These are phyloP conservation scores for Pseudomyrmex dendroicus DNA, from an alignment of 1,140 invertebrate genomes.

Conservation along the genomic window DNA sequence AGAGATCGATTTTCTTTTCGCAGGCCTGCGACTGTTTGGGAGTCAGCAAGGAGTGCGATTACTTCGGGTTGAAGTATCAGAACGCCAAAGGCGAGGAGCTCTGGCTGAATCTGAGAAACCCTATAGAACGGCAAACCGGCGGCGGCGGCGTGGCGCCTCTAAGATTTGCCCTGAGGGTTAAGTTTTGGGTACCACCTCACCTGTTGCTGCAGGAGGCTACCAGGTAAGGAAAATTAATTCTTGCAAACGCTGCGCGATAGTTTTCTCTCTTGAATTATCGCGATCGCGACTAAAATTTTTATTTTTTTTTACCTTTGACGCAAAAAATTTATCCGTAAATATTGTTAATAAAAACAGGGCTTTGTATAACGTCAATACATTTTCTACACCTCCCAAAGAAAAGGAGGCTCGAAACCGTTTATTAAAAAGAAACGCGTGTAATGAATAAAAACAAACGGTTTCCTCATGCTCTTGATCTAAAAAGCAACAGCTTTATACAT, in stretches of 20 bases:
- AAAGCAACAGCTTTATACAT: too few relatives aligned
- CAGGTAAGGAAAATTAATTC: constrained; percentile 84
- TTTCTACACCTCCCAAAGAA: too few relatives aligned
- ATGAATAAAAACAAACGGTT: too few relatives aligned
- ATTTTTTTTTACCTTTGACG: not conserved
- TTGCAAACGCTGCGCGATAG: too few relatives aligned
- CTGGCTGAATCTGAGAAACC: constrained; percentile 94
- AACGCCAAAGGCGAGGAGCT: constrained; percentile 90
- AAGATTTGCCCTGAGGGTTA: constrained; percentile 89
- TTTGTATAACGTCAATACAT: too few relatives aligned
- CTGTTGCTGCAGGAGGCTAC: constrained; percentile 93
- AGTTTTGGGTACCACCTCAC: constrained; percentile 96
- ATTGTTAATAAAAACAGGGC: not conserved
- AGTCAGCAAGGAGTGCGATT: constrained; percentile 94
- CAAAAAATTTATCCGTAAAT: not conserved
- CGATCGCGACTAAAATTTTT: not conserved
- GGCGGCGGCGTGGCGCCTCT: constrained; percentile 86
- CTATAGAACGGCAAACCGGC: constrained; percentile 90
- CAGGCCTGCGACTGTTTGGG: constrained; percentile 93
- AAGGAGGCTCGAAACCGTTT: too few relatives aligned
- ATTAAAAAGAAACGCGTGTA: too few relatives aligned
- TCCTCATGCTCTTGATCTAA: too few relatives aligned
- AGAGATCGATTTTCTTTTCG: constrained; percentile 75
- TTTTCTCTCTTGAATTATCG: not conserved
- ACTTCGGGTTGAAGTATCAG: constrained; percentile 92